Base-by-base conservation (phyloP, 2,797 vertebrate genomes). In the Sebastes oblongus region DNA sequence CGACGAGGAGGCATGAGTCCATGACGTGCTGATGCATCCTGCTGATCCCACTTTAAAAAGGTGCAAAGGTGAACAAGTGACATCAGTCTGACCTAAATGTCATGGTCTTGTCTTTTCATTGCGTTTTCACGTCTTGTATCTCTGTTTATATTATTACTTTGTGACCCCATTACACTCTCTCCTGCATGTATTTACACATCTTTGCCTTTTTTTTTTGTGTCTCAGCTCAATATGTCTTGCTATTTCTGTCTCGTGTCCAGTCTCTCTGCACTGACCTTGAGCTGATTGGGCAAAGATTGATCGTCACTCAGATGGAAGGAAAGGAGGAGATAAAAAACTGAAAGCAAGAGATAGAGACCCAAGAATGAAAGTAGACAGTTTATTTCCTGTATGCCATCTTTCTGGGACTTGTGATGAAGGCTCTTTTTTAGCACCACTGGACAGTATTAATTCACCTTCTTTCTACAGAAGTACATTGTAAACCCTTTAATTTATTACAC, bases 231-330 rank as follows among this genome's bases (percentile, higher is more conserved):
- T 75, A 55, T 79, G n/a, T 4, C 46, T 72, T 60, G 39, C 14
- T 71, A 71, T 72, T 66, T 66, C 59, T 12, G n/a, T 54, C 56
- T 25, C 22, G 39, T 12, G 22, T 30, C 39, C 69, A 66, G 10
- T 72, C 9, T 52, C 36, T 67, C 42, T 64, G 71, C 18, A 55
- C 56, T n/a, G 82, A 91, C 89, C 89, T 90, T 91, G 85, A 85
- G 77, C 62, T 83, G 75, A 86, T 84, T 83, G 65, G 56, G 10
- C 11, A 72, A 52, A 86, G 76, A 86, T 78, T 83, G 83, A 92
- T 92, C 36, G 24, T 24, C 30, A 55, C 70, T 83, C 67, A 75
- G 64, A 64, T 18, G 54, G 61, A 76, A 67, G 27, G 62, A 78
- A 69, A 76, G 46, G 24, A 81, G n/a, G 50, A 65, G 55, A 58